Evolutionary conservation across 2,113 vertebrate genomes (phyloP).

Genomic region (Larimichthys polyactis): DNA sequence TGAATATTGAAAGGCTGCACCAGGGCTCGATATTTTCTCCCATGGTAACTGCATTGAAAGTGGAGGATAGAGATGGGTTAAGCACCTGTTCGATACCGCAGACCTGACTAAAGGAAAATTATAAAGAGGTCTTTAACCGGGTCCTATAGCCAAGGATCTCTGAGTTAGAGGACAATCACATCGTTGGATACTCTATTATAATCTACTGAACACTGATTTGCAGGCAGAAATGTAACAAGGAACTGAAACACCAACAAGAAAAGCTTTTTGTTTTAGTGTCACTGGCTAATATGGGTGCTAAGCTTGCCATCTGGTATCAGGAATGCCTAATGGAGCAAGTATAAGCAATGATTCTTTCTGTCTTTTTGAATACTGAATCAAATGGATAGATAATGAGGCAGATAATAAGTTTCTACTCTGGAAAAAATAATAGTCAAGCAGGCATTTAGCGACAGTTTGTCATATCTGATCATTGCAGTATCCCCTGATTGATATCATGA

Average conservation of each 20-base stretch:
- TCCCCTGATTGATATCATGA: constrained; percentile 27
- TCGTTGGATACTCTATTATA: neutral
- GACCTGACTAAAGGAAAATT: constrained; percentile 27
- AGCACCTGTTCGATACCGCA: constrained; percentile 52
- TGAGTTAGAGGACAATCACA: neutral
- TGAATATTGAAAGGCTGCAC: constrained; percentile 69
- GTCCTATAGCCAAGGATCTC: neutral
- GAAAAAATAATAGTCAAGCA: neutral
- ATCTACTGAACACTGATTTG: neutral
- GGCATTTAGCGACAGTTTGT: constrained; percentile 16
- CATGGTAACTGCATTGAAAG: constrained; percentile 54
- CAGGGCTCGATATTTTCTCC: constrained; percentile 62
- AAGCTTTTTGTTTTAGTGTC: neutral
- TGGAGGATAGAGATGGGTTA: constrained; percentile 48
- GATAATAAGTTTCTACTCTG: constrained; percentile 8
- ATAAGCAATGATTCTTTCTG: neutral
- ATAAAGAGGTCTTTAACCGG: constrained; percentile 33
- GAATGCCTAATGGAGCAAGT: neutral
- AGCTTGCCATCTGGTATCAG: neutral
- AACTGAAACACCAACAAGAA: neutral
- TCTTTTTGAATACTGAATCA: constrained; percentile 19
- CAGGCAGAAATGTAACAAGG: neutral
- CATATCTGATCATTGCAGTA: constrained; percentile 26
- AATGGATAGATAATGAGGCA: constrained; percentile 28
- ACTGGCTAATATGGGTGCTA: neutral